Evolutionary conservation across 2,888 invertebrate genomes (phyloP).

Genomic region (Gerris lacustris): DNA sequence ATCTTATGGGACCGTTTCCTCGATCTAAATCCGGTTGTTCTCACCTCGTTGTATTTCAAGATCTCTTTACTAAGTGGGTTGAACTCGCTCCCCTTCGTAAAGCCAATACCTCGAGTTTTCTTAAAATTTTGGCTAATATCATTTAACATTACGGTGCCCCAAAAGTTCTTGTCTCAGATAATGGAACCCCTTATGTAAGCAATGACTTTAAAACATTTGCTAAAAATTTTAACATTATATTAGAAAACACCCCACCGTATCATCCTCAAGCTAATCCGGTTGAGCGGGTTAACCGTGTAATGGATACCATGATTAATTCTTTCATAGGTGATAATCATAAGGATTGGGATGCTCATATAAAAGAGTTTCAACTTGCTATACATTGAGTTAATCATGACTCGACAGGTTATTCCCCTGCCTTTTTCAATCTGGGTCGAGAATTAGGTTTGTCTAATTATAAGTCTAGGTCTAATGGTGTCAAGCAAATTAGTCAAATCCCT

Average conservation of each 20-base stretch:
- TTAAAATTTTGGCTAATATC: constrained; percentile 9
- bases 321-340: constrained; percentile 30
- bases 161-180: constrained; percentile 5
- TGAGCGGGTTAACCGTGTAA: constrained; percentile 32
- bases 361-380: constrained; percentile 28
- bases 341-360: constrained; percentile 27
- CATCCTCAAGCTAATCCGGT: constrained; percentile 34
- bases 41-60: constrained; percentile 30
- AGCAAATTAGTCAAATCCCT: too few relatives aligned
- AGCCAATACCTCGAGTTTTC: constrained; percentile 23
- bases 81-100: constrained; percentile 26
- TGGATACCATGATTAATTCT: constrained; percentile 34
- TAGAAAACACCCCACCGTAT: too few relatives aligned
- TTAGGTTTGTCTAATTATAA: neutral
- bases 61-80: constrained; percentile 31
- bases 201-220: too few relatives aligned
- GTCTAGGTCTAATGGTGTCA: neutral
- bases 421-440: constrained; percentile 19
- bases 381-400: constrained; percentile 27
- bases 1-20: constrained; percentile 33
- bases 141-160: constrained; percentile 18
- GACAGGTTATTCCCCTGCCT: constrained; percentile 29
- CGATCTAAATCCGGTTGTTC: constrained; percentile 29
- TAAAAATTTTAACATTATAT: too few relatives aligned
- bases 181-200: too few relatives aligned